Base-by-base conservation (phyloP, 2,797 vertebrate species). In the Acanthopagrus latus region DNA sequence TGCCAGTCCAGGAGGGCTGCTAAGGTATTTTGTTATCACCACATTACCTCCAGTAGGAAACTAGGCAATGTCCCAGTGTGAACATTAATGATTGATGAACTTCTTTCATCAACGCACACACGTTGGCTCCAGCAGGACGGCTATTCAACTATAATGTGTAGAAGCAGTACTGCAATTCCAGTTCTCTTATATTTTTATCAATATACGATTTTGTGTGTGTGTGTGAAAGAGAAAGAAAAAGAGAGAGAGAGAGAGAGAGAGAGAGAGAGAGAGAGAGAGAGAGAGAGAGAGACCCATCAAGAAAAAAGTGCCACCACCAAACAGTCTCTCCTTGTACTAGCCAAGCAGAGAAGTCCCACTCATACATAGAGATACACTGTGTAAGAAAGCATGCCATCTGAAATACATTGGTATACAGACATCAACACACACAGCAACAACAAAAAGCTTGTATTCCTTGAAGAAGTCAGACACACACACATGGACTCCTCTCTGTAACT, bases 21-120 rank as follows among this genome's bases (percentile, higher is more conserved):
- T 67, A 47, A 77, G 81, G 83, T 67, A 84, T 85, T 89, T 85
- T 66, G 66, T 93, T 87, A 91, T 92, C 86, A 79, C 54, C 59
- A 47, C 77, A 80, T 82, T 62, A 83, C 66, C 74, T 67, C 17
- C 0, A 71, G 74, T 78, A 50, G 43, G 69, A 86, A 85, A 80
- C 69, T 27, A 76, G 78, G 81, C 82, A 84, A 67, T 4, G 79
- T 83, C 90, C 83, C 85, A 71, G 62, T 54, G 74, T 78, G 77
- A 80, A 23, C 78, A 92, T 93, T 79, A 94, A 94, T 94, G 88
- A 93, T 93, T 94, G 71, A 93, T 93, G 67, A 88, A 86, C 77
- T 74, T 47, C 46, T 82, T 84, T 86, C 65, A 76, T 69, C 33
- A 47, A 38, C 48, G 52, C 44, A 65, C 57, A 51, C 44, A 46